Evolutionary conservation across 1,140 invertebrate genomes (phyloP), one percentile per base, ranked within the genome.

Genomic region (Listronotus bonariensis): DNA sequence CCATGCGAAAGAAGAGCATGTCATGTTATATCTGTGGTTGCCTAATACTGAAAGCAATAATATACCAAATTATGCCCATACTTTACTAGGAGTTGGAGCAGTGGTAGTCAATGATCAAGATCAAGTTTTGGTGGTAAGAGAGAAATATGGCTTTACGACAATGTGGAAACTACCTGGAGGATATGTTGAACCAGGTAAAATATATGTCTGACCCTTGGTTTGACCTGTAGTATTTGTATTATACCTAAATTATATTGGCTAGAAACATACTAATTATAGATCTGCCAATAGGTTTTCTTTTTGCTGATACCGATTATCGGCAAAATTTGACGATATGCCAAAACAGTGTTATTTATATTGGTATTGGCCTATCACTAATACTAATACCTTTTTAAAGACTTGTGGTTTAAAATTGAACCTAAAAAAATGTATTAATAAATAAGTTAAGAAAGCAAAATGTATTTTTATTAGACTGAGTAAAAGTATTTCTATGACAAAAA

Each of bases 141-240:
- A 96, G 75, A 89, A 86, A 75, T 87, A 85, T 78, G 84, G 85
- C 68, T 76, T 26, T 17, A 74, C 52, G 9, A 59, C 57, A 43
- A 79, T 73, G 81, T 97, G 93, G 93, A 97, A 97, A 80, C 81
- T 97, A 14, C 95, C 95, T 20, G 94, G 95, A 61, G 95, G 94
- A 56, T 92, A 92, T 81, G 89, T 95, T 26, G 92, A 96, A 77
- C 88, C 86, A 80, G 88, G 91, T 92, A 80, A n/a, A 73, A 65
- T 59, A 31, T 42, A 14, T 34, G 0, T 38, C 20, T 40, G 51
- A 43, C 53, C 14, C n/a, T n/a, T n/a, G n/a, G n/a, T 36, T 38
- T 40, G n/a, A 6, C 51, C 26, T 55, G 3, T 18, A 9, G 6
- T 7, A 31, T 10, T n/a, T n/a, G n/a, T n/a, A n/a, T n/a, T n/a